Conservation (phyloP, 2,797 vertebrate genomes). For the Anguilla marmorata region DNA sequence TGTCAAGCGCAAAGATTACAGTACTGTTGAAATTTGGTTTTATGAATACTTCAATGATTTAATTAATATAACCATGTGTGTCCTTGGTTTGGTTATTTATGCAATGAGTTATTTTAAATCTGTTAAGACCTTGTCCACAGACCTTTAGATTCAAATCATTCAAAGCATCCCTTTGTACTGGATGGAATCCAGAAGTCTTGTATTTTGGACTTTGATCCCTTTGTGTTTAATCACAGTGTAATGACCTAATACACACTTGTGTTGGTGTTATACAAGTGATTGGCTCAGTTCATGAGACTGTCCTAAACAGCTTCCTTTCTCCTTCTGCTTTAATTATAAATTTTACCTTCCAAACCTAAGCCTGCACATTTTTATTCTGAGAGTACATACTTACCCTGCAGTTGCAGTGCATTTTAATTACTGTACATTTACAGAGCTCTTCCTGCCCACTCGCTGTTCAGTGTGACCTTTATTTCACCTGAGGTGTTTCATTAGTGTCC, state of each 20-base stretch:
- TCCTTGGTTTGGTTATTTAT: background rate
- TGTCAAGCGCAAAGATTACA: background rate
- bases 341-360: background rate
- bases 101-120: background rate
- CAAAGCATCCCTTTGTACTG: background rate
- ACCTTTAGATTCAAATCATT: background rate
- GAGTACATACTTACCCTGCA: background rate
- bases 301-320: background rate
- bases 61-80: background rate
- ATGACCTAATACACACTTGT: background rate
- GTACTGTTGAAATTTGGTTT: background rate
- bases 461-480: slow-evolving; percentile 18
- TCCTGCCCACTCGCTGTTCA: background rate
- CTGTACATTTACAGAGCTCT: background rate
- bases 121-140: too few species aligned
- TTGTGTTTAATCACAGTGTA: too few species aligned
- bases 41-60: background rate
- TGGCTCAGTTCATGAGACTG: background rate
- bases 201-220: background rate
- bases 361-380: background rate
- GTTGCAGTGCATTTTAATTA: background rate
- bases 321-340: background rate
- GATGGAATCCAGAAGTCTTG: background rate
- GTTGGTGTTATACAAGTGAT: background rate
- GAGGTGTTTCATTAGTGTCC: background rate